Conservation (phyloP, 2,113 vertebrate species). For the Psephotus haematonotus region DNA sequence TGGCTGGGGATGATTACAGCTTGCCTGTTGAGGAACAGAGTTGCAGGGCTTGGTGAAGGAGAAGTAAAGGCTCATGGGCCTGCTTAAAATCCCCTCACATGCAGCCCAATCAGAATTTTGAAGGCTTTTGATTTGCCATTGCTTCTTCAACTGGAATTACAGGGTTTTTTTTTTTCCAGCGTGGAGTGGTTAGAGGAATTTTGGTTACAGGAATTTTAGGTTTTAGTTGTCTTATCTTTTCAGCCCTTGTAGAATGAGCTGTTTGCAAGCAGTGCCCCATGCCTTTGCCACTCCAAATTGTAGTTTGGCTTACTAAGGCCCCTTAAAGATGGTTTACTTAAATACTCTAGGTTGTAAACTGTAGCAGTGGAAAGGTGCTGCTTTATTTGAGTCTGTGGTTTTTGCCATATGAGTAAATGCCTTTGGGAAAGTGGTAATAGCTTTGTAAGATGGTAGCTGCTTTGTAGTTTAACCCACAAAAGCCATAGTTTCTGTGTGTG, state of each 20-base stretch:
- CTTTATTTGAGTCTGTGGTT: too few species aligned
- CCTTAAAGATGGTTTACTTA: not conserved
- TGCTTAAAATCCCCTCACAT: not conserved
- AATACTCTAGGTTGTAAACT: not conserved
- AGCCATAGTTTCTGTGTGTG: rapidly evolving
- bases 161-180: not conserved
- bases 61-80: not conserved
- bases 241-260: not conserved
- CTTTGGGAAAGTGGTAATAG: not conserved
- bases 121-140: not conserved
- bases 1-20: rapidly evolving
- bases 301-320: not conserved
- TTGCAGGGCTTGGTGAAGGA: not conserved
- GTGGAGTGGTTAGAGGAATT: not conserved
- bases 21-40: too few species aligned
- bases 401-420: not conserved
- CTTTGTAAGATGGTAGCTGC: not conserved
- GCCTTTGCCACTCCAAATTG: rapidly evolving
- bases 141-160: not conserved
- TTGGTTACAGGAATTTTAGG: not conserved
- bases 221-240: not conserved
- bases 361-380: not conserved
- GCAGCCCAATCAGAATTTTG: not conserved
- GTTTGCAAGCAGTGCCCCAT: not conserved
- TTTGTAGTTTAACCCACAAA: rapidly evolving